Evolutionary conservation across 2,113 vertebrate species (phyloP), one percentile per base, ranked within the genome.

Genomic region (Mola mola): DNA sequence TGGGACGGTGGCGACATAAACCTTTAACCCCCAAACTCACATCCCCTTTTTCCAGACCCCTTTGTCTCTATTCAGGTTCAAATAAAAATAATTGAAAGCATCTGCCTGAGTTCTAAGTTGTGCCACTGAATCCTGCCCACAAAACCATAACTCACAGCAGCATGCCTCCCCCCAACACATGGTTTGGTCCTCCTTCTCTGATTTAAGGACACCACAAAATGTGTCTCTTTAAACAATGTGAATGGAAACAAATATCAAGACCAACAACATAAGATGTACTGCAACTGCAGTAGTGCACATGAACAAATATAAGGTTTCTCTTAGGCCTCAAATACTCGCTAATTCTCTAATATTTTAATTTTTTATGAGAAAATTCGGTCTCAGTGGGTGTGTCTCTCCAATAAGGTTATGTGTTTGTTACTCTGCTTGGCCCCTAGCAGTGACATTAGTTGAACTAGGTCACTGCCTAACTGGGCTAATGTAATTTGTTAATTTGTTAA

Each of bases 51-150:
- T 51, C 44, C 60, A 53, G 57, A 80, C 42, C 59, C 31, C 60
- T 52, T 55, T 57, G 48, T 53, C 64, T 79, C 66, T 55, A 41
- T 73, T 75, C 40, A 55, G 67, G 49, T 75, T 78, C 58, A 84
- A 74, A 89, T 40, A 57, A 66, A 88, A 64, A 78, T 90, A 79
- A 90, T 90, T 83, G 66, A 72, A 89, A 73, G 84, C 90, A 90
- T 90, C 88, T 93, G 90, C 33, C 56, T 65, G 55, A 62, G 56
- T 1, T 26, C 64, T 71, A 53, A 75, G 74, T 56, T 43, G 28
- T 61, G 64, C 75, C 51, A 62, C 72, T 72, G 50, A 79, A 68
- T 78, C 38, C 34, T 79, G 47, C 65, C 59, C 34, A 75, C 51
- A 42, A 33, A 64, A 71, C 70, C 50, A 53, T 50, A 69, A 66